Base-by-base conservation (phyloP, 35 echinoderm and acorn worm genomes). In the Diadema setosum region DNA sequence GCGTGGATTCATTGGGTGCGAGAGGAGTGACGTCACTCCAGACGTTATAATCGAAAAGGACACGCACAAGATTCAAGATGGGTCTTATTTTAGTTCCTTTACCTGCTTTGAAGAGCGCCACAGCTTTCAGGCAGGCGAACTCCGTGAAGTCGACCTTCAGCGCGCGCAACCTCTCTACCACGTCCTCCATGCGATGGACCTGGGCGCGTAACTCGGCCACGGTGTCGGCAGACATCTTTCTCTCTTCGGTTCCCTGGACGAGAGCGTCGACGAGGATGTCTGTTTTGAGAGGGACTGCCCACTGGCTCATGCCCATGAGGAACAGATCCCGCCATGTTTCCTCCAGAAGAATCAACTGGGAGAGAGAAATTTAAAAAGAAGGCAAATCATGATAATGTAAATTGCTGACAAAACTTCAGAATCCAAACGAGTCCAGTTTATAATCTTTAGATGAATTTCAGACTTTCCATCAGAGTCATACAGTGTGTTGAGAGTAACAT, bases 51-150 rank as follows among this genome's bases (percentile, higher is more conserved):
- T n/a, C n/a, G n/a, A n/a, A n/a, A n/a, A n/a, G n/a, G n/a, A n/a
- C n/a, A n/a, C n/a, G n/a, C n/a, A n/a, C n/a, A n/a, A n/a, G n/a
- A n/a, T n/a, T n/a, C n/a, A n/a, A n/a, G n/a, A n/a, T n/a, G n/a
- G n/a, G n/a, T n/a, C n/a, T n/a, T n/a, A n/a, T n/a, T n/a, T n/a
- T n/a, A n/a, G 31, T 65, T 23, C 18, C 2, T 32, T 45, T 39
- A 99, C 96, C 96, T 87, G 96, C 85, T 92, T 91, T 99, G 45
- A 99, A 99, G 3, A 99, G 74, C 45, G 92, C 93, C 32, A 99
- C 87, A 27, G 96, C 96, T 39, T 99, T 99, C 21, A 99, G 42
- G 37, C 96, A 99, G 7, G 96, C 96, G 34, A 86, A 99, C 37
- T 99, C 96, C 20, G 96, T 99, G 39, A 94, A 94, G 48, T 99